A percentile compares a stretch with the other conserved stretches of the same genome.
These are phyloP conservation scores for Myiagra hebetior DNA, from an alignment of 2,113 vertebrate species.

Conservation along the genomic window DNA sequence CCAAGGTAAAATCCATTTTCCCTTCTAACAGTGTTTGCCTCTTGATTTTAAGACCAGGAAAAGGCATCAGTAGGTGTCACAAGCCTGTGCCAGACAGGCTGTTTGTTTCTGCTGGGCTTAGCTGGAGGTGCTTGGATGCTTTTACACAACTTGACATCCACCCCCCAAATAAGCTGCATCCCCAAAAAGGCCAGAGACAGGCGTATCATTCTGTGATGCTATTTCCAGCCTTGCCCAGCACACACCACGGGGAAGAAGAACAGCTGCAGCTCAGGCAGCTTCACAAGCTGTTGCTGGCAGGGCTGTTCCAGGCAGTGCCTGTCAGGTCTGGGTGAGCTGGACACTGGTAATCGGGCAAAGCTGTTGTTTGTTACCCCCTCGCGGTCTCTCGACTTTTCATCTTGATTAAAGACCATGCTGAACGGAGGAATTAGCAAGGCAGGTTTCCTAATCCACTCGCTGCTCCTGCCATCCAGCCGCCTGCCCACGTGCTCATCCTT, in stretches of 20 bases:
- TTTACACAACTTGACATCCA: not conserved
- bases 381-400: slow-evolving; percentile 19
- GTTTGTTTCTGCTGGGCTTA: not conserved
- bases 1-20: no score
- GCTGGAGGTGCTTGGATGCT: not conserved
- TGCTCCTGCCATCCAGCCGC: not conserved
- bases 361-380: slow-evolving; percentile 34
- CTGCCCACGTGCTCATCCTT: slow-evolving; percentile 17
- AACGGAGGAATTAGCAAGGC: slow-evolving; percentile 4
- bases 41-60: no score
- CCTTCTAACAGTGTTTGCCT: no score
- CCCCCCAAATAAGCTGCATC: not conserved
- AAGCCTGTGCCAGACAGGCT: not conserved
- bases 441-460: not conserved
- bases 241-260: not conserved
- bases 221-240: slow-evolving; percentile 12
- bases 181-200: not conserved
- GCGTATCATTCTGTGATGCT: not conserved
- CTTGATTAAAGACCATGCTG: slow-evolving; percentile 64
- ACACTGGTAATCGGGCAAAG: not conserved
- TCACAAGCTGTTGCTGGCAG: slow-evolving; percentile 2
- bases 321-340: not conserved
- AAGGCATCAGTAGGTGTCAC: not conserved
- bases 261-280: slow-evolving; percentile 31
- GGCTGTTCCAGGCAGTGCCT: not conserved